Base-by-base conservation (phyloP, 1,140 invertebrate species). In the Drosophila tani region DNA sequence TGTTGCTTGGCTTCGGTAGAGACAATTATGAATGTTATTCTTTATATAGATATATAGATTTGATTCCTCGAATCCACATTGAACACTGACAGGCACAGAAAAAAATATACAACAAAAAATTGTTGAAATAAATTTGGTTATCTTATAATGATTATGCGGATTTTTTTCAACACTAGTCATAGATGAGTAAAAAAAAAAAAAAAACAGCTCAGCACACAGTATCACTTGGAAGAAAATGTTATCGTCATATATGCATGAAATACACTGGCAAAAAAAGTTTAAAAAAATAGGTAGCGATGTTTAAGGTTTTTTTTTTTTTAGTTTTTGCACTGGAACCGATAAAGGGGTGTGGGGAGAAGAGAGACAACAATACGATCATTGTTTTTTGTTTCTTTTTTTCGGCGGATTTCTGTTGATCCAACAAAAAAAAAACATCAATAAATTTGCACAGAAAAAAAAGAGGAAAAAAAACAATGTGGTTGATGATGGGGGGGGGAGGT, bases 401-500 rank as follows among this genome's bases (percentile, higher is more conserved):
- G 56, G 19, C 24, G 74, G 14, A 53, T 53, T 40, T 35, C 32
- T 75, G 2, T 58, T 24, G 35, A 76, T 63, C 53, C 59, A 56
- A 60, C 46, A 41, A 67, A 80, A 74, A 71, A 76, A 50, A 50
- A n/a, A 56, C 35, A 49, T 64, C 21, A 40, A 59, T 45, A 68
- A 60, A 46, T 27, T 60, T 43, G 62, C 81, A 87, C 84, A 87
- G 76, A 53, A 83, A 82, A 85, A 84, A 82, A 85, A 87, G 76
- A 46, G 46, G 17, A 51, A 78, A 70, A 70, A 74, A 84, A 80
- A 75, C 50, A 43, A 75, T 55, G 45, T 41, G 40, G 29, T 21
- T 55, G 6, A 38, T 59, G 19, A 73, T 71, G 69, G 24, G 17
- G 69, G 24, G 24, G 24, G 67, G 19, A n/a, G 32, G 15, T 29